Base-by-base conservation (phyloP, 2,888 invertebrate genomes). In the Pomacea canaliculata region DNA sequence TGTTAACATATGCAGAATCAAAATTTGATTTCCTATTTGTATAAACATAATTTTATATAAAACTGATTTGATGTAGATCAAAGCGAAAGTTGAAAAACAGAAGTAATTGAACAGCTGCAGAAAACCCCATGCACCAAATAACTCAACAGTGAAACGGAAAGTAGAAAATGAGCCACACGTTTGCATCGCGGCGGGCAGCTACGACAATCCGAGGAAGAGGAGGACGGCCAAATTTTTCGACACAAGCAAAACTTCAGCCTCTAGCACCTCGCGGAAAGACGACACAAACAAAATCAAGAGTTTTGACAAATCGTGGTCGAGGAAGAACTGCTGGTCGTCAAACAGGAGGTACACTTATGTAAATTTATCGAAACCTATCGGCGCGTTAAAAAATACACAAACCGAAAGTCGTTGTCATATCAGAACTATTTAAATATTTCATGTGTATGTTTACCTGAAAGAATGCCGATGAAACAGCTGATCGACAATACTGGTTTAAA, bases 301-400 rank as follows among this genome's bases (percentile, higher is more conserved):
- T 0, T 97, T 94, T 0, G 94, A 94, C 71, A 94, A 93, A 87
- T 96, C 97, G 88, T 96, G 97, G 83, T 95, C 95, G 63, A n/a
- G 63, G 49, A 37, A 37, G 5, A 48, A 63, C 23, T 13, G 18
- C 65, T 56, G 63, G 65, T 23, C 65, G 66, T 37, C 37, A 5
- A 37, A 5, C 5, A 5, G 37, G 37, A 37, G 37, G 37, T 37
- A 37, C 23, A 23, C 23, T 23, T 23, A 1, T 37, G 37, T 37
- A 5, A 37, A 37, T 5, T 5, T 37, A 37, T 37, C 0, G 37
- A 37, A 37, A 37, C 37, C 3, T 37, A 37, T 37, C 37, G 5
- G 37, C 4, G 37, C 37, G 37, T 37, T 37, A 37, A 37, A 23
- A 37, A 37, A 37, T 37, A 37, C 37, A 37, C 37, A 5, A 37